Conservation (phyloP, 2,888 invertebrate species). For the Cheilosia grossa region DNA sequence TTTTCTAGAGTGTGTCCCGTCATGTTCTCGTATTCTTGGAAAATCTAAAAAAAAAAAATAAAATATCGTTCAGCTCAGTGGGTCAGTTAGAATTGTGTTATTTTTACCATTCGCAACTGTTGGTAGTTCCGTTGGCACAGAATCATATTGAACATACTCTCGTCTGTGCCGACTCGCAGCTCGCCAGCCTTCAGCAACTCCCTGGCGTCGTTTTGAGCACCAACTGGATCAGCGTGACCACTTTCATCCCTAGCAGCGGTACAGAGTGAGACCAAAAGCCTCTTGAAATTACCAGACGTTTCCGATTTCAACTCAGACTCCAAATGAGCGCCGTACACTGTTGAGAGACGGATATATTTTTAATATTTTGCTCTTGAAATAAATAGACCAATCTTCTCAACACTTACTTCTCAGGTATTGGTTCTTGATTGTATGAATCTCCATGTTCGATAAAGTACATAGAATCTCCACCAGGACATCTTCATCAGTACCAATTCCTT, state of each 20-base stretch:
- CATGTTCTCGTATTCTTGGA: conserved; percentile 84
- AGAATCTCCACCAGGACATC: conserved; percentile 94
- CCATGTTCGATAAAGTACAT: conserved; percentile 93
- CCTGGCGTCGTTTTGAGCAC: conserved; percentile 92
- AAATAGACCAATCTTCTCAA: too few species aligned
- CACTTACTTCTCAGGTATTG: conserved; percentile 90
- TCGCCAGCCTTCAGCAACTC: conserved; percentile 90
- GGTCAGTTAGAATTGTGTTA: neutral
- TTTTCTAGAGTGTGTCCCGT: conserved; percentile 92
- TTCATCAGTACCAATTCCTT: conserved; percentile 93
- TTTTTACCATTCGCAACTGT: conserved; percentile 84
- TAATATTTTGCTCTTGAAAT: neutral
- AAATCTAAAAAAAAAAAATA: conserved; percentile 77
- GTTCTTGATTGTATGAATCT: conserved; percentile 90
- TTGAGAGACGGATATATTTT: conserved; percentile 25
- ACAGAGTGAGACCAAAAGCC: conserved; percentile 93
- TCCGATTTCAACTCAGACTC: conserved; percentile 94
- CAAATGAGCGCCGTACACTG: conserved; percentile 91
- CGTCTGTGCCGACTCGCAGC: conserved; percentile 90
- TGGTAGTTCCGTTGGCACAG: conserved; percentile 90
- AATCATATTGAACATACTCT: conserved; percentile 92
- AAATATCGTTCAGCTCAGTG: neutral
- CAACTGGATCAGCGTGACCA: conserved; percentile 87
- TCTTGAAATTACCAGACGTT: conserved; percentile 95
- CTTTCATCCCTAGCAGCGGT: conserved; percentile 89